A percentile compares a stretch with the other conserved stretches of the same genome.
Evolutionary conservation across 2,113 vertebrate genomes (phyloP).

Genomic region (Plestiodon gilberti): DNA sequence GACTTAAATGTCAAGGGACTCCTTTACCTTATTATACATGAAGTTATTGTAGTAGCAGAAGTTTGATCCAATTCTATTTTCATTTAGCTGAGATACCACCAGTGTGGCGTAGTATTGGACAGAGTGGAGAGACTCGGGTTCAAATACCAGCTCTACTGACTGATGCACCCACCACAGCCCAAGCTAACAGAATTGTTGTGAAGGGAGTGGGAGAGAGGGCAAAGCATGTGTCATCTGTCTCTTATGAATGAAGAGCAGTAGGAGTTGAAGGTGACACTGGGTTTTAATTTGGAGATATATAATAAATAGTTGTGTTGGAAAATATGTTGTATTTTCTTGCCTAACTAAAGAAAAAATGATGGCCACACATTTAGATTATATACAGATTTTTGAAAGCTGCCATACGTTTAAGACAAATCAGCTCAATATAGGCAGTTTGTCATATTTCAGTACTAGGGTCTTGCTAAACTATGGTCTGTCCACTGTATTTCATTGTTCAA

Average conservation of each 20-base stretch:
- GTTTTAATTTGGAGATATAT: not conserved
- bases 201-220: too few species aligned
- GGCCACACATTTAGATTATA: not conserved
- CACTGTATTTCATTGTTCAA: accelerated
- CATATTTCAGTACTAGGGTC: not conserved
- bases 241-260: not conserved
- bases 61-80: not conserved
- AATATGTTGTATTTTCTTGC: not conserved
- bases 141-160: not conserved
- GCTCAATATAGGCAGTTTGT: not conserved
- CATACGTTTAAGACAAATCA: not conserved
- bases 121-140: not conserved
- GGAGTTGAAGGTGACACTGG: not conserved
- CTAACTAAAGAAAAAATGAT: not conserved
- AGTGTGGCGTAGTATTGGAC: not conserved
- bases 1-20: too few species aligned
- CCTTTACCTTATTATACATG: too few species aligned
- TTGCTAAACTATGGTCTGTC: not conserved
- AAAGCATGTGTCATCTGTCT: not conserved
- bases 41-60: not conserved
- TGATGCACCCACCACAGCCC: too few species aligned
- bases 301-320: not conserved
- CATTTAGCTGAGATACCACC: not conserved
- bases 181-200: too few species aligned
- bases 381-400: not conserved